Evolutionary conservation across 2,888 invertebrate genomes (phyloP).

Genomic region (Druceiella hillmani): DNA sequence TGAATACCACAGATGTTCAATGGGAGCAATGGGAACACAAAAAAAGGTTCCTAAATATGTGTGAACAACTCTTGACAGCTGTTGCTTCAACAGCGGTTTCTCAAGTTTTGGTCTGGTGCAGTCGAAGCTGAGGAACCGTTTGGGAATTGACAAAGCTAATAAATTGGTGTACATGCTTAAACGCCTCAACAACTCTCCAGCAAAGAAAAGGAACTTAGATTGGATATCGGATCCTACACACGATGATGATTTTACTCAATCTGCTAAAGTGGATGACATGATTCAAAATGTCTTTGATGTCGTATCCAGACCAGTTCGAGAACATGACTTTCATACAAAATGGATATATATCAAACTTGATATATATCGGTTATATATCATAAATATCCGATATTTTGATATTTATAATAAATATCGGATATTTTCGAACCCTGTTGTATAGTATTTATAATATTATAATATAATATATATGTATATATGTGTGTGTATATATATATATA

Average conservation of each 20-base stretch:
- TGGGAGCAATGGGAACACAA: slow-evolving; percentile 6
- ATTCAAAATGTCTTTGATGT: not conserved
- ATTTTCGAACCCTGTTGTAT: too few species aligned
- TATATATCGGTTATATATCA: too few species aligned
- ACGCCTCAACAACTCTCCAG: slow-evolving; percentile 3
- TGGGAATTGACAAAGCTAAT: slow-evolving; percentile 1
- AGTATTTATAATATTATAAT: too few species aligned
- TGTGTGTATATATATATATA: too few species aligned
- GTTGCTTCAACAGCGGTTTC: slow-evolving; percentile 9
- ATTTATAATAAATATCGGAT: too few species aligned
- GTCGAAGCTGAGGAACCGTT: slow-evolving; percentile 6
- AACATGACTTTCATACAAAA: too few species aligned
- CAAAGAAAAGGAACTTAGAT: slow-evolving; percentile 6
- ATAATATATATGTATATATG: too few species aligned
- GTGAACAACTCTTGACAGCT: slow-evolving; percentile 8
- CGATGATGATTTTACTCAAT: not conserved
- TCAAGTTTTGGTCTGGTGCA: slow-evolving; percentile 8
- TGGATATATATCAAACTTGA: too few species aligned
- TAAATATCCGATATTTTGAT: too few species aligned
- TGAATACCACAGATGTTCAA: slow-evolving; percentile 5
- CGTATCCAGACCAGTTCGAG: not conserved
- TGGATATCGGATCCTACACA: slow-evolving; percentile 5
- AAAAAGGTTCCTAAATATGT: slow-evolving; percentile 2
- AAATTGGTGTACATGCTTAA: too few species aligned
- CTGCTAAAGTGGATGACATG: slow-evolving; percentile 1